phyloP scores from a whole-genome alignment of 1,140 invertebrate species.

The Grapholita molesta region DNA sequence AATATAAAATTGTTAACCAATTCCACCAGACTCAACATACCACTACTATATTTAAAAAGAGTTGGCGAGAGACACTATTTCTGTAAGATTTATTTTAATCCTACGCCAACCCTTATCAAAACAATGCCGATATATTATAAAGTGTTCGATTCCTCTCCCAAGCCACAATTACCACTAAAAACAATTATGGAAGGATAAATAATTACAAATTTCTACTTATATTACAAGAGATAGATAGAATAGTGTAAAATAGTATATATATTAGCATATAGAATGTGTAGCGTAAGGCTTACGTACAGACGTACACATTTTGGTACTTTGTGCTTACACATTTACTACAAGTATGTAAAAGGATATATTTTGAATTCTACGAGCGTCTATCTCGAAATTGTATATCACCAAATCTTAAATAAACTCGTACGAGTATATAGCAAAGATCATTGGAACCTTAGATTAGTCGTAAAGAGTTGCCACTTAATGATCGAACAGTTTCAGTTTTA shows the following conservation, averaged over 20 bases:
- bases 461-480: slow-evolving; percentile 58
- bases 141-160: slow-evolving; percentile 26
- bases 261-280: slow-evolving; percentile 50
- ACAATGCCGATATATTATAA: background rate
- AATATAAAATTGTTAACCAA: no score
- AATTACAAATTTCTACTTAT: slow-evolving; percentile 62
- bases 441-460: slow-evolving; percentile 54
- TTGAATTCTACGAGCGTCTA: slow-evolving; percentile 45
- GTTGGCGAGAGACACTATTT: background rate
- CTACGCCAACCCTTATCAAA: background rate
- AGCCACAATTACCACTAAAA: slow-evolving; percentile 41
- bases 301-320: slow-evolving; percentile 48
- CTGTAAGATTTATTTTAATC: background rate
- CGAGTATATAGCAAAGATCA: slow-evolving; percentile 49
- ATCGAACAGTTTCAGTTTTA: slow-evolving; percentile 43
- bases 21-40: background rate
- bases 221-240: slow-evolving; percentile 67
- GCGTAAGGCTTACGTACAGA: slow-evolving; percentile 40
- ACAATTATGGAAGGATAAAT: slow-evolving; percentile 60
- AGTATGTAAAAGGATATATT: slow-evolving; percentile 32
- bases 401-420: slow-evolving; percentile 46
- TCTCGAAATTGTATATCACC: slow-evolving; percentile 50
- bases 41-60: background rate
- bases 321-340: slow-evolving; percentile 56
- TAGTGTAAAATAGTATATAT: slow-evolving; percentile 55